Conservation (phyloP, 2,797 vertebrate genomes). For the Sus cebifrons region DNA sequence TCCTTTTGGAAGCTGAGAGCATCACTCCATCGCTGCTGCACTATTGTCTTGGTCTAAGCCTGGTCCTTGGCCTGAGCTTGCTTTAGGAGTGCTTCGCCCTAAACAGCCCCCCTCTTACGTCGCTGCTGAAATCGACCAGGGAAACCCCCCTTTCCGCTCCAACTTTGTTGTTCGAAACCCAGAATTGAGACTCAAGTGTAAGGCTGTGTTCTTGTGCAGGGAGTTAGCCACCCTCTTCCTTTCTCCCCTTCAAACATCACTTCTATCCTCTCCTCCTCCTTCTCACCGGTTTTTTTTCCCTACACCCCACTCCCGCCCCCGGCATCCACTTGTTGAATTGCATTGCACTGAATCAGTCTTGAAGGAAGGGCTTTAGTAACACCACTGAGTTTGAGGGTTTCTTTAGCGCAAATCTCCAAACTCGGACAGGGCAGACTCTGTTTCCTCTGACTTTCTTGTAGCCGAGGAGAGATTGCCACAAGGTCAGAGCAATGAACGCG, state of each 20-base stretch:
- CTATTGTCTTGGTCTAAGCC: not conserved
- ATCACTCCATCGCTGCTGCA: not conserved
- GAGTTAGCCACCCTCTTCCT: slow-evolving; percentile 37
- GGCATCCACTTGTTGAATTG: slow-evolving; percentile 1
- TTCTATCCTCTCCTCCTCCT: not conserved
- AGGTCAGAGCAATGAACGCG: not conserved
- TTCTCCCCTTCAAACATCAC: slow-evolving; percentile 9
- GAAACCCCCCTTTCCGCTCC: slow-evolving; percentile 47
- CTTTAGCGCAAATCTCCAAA: slow-evolving; percentile 53
- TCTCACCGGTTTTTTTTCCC: too few relatives aligned
- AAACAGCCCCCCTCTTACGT: slow-evolving; percentile 28
- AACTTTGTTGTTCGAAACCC: slow-evolving; percentile 58
- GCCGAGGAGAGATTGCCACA: not conserved
- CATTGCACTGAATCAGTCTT: not conserved
- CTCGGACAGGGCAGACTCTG: not conserved
- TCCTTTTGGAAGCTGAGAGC: not conserved
- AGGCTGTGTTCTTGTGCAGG: not conserved
- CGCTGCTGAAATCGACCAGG: not conserved
- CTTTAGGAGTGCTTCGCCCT: not conserved
- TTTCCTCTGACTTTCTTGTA: slow-evolving; percentile 53
- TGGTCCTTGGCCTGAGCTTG: not conserved
- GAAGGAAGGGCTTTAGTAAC: slow-evolving; percentile 15
- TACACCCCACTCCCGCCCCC: not conserved
- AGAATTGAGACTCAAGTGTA: slow-evolving; percentile 41
- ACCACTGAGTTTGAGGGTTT: slow-evolving; percentile 1